Base-by-base conservation (phyloP, 2,113 vertebrate species). In the Irena cyanogastra region DNA sequence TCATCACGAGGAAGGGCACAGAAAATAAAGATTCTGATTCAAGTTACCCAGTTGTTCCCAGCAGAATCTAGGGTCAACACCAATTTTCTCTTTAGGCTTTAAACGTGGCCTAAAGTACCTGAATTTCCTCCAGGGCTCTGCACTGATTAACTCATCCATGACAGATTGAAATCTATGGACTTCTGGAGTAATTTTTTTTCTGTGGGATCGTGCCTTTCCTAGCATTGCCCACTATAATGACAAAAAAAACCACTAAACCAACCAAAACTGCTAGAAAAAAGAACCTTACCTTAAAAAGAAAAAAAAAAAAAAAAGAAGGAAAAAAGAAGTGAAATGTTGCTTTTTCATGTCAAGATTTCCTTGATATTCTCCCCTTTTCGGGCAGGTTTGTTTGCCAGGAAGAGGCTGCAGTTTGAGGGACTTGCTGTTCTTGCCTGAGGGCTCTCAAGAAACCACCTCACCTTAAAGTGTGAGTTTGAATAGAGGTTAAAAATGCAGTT, bases 401-500 rank as follows among this genome's bases (percentile, higher is more conserved):
- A 31, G 53, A 71, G 23, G 52, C 54, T 92, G 56, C 54, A 83
- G 16, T 80, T 88, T 35, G 64, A 81, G 75, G 54, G 28, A 35
- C 47, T 26, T 31, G 44, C 10, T 52, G 52, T 52, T 90, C 56
- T 95, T 95, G 68, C 80, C 89, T 37, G 60, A 80, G 75, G 85
- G 71, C 63, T 86, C 83, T 80, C 16, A 13, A 53, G 82, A 80
- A 90, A 45, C 66, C 63, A 26, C 42, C 57, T 95, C 54, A 57
- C 54, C 82, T 90, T 35, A n/a, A 83, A 78, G 4, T 9, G 1
- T 9, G 2, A 47, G 18, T 60, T 91, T 72, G 44, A 84, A 26
- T 19, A 18, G 69, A 94, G 89, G 94, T 84, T 82, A 84, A 94
- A 96, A 77, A 90, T 18, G 80, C 89, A 22, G 44, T 83, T 93